Evolutionary conservation across 2,113 vertebrate species (phyloP), one percentile per base, ranked within the genome.

Genomic region (Myocastor coypus): DNA sequence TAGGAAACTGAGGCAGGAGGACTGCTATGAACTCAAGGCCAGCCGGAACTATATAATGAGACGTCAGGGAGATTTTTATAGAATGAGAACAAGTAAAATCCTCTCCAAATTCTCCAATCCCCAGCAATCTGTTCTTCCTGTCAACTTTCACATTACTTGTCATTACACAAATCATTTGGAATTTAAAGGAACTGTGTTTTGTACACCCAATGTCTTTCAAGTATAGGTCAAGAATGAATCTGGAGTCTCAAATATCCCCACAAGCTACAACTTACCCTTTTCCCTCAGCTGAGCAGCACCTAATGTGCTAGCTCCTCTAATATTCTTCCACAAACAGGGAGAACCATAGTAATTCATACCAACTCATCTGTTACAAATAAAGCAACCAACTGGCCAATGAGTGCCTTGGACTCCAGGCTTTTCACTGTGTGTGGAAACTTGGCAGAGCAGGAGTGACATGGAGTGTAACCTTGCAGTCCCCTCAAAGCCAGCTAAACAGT

Each of bases 321-420:
- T 73, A 83, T 34, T 59, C 24, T 32, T 52, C 46, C 78, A 46
- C 22, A 46, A 46, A 68, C 59, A 52, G 55, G 86, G 86, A 69
- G 61, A 78, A 46, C 32, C 52, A 59, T 2, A 28, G 50, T 40
- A 82, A 55, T 26, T 34, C 61, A 34, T 52, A 82, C 32, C 37
- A 94, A 81, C 13, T 87, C n/a, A 32, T 28, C 66, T 89, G 19
- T 64, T 59, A 52, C 86, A 87, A 94, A 81, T 50, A 46, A 93
- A 94, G 87, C 93, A 52, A 89, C 80, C 77, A 57, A 59, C 30
- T 69, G 83, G 30, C 64, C 59, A 50, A 28, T 34, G 7, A 90
- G 42, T 22, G 66, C 46, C 95, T 37, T 68, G 28, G 87, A 52
- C 87, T 82, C 24, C 63, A 16, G 40, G 32, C 32, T 75, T 61